Evolutionary conservation across 2,888 invertebrate species (phyloP).

Genomic region (Ceraclea dissimilis): DNA sequence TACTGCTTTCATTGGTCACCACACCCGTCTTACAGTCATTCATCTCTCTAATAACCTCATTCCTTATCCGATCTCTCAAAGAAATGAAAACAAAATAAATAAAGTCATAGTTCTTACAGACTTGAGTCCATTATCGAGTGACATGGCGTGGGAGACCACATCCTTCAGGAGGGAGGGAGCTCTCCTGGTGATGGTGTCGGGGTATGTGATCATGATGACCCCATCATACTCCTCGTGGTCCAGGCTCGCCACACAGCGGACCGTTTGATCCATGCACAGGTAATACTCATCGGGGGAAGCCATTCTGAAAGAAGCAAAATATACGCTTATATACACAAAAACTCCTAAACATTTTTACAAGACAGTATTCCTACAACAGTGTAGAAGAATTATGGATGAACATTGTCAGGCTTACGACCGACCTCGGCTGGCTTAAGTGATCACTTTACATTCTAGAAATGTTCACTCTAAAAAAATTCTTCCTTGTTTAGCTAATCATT

Average conservation of each 20-base stretch:
- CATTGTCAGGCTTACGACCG: too few relatives aligned
- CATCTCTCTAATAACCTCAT: too few relatives aligned
- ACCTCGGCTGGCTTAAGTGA: too few relatives aligned
- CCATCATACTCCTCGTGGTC: slow-evolving; percentile 53
- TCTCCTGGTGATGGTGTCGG: slow-evolving; percentile 40
- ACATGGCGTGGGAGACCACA: slow-evolving; percentile 36
- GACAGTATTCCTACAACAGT: too few relatives aligned
- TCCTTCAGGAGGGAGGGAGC: slow-evolving; percentile 43
- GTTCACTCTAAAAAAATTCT: not conserved
- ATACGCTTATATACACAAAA: too few relatives aligned
- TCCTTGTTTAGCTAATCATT: too few relatives aligned
- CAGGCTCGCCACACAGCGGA: slow-evolving; percentile 34
- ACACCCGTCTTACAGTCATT: too few relatives aligned
- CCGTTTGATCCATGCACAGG: slow-evolving; percentile 28
- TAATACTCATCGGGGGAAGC: slow-evolving; percentile 17
- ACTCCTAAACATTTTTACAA: not conserved
- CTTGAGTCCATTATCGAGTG: slow-evolving; percentile 47
- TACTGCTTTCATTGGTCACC: too few relatives aligned
- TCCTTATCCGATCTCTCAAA: too few relatives aligned
- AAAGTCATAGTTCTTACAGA: slow-evolving; percentile 27
- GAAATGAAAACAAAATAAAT: too few relatives aligned
- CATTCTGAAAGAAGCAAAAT: slow-evolving; percentile 17
- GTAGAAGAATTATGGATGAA: too few relatives aligned
- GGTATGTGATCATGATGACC: slow-evolving; percentile 51
- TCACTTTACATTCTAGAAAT: too few relatives aligned